Percentiles rank a stretch among this genome's conserved stretches.
These are phyloP conservation scores for Psephotus haematonotus DNA, from an alignment of 2,113 vertebrate species.

Conservation along the genomic window DNA sequence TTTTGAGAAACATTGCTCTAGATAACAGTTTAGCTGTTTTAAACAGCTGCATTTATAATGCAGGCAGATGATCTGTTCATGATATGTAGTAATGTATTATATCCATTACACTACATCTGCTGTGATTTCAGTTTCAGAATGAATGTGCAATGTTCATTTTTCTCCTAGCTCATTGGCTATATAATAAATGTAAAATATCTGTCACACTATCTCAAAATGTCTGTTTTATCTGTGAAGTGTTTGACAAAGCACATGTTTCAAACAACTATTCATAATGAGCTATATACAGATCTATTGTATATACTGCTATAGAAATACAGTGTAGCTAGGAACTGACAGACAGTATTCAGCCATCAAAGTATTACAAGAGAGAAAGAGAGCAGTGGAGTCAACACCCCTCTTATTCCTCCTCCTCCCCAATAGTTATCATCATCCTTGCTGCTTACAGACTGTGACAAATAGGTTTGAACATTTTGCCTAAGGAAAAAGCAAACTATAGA, in stretches of 20 bases:
- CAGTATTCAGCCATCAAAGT: background rate
- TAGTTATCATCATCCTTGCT: background rate
- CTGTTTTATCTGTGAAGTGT: slow-evolving; percentile 19
- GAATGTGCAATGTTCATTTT: background rate
- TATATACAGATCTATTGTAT: background rate
- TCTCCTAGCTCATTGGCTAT: background rate
- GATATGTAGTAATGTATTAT: background rate
- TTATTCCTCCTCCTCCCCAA: background rate
- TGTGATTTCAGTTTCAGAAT: background rate
- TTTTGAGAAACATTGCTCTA: background rate
- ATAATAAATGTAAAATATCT: slow-evolving; percentile 7
- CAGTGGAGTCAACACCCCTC: background rate
- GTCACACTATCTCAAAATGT: slow-evolving; percentile 24
- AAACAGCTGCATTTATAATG: slow-evolving; percentile 22
- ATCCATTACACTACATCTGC: slow-evolving; percentile 11
- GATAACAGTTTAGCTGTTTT: slow-evolving; percentile 3
- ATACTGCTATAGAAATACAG: background rate
- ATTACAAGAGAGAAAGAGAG: background rate
- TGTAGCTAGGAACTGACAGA: background rate
- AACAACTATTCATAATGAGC: background rate
- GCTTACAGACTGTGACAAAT: background rate
- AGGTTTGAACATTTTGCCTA: background rate
- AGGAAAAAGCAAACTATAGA: background rate
- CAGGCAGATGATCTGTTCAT: background rate
- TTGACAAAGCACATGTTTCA: slow-evolving; percentile 21